Conservation (phyloP, 1,140 invertebrate genomes). For the Drosophila nigromelanica region DNA sequence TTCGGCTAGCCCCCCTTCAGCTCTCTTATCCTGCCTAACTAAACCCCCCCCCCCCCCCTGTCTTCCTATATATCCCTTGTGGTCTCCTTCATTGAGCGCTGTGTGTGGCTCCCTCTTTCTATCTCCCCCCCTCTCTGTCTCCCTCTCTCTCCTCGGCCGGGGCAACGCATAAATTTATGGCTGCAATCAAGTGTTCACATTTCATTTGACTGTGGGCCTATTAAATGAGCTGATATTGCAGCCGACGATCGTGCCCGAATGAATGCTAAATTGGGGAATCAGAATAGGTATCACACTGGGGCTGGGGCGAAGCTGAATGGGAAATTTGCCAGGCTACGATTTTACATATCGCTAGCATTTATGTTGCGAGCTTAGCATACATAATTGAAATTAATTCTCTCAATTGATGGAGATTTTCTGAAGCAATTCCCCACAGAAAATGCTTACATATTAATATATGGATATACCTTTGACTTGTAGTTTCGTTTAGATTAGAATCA, state of each 20-base stretch:
- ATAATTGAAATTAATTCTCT: background rate
- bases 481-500: no score
- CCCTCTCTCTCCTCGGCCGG: background rate
- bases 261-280: conserved; percentile 24
- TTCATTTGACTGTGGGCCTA: conserved; percentile 49
- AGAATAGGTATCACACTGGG: background rate
- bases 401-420: background rate
- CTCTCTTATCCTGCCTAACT: background rate
- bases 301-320: background rate
- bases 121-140: background rate
- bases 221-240: conserved; percentile 37
- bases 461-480: no score
- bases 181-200: conserved; percentile 66
- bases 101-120: conserved; percentile 5
- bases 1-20: conserved; percentile 19
- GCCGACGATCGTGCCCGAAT: conserved; percentile 30
- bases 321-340: background rate
- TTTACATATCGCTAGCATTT: background rate
- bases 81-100: conserved; percentile 9
- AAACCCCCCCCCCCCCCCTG: background rate
- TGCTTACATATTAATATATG: no score
- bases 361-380: background rate
- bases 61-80: background rate
- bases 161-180: conserved; percentile 56
- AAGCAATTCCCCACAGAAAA: no score